Conservation (phyloP, 2,888 invertebrate species). For the Melieria crassipennis region DNA sequence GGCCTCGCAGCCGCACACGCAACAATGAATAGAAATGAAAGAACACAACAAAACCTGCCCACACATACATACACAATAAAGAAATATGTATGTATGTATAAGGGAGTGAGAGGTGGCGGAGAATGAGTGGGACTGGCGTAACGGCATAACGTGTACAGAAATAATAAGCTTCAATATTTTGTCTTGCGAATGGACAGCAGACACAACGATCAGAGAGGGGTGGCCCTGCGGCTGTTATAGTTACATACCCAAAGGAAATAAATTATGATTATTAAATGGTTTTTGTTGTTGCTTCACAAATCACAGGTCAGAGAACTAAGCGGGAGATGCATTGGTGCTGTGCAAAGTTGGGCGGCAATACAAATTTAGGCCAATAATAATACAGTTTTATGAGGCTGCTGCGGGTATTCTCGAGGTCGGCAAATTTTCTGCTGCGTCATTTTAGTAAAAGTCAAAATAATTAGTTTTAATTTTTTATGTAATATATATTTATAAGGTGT, state of each 20-base stretch:
- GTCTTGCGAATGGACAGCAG: too few relatives aligned
- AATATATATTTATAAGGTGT: too few relatives aligned
- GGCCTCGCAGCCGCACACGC: not conserved
- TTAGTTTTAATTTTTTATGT: too few relatives aligned
- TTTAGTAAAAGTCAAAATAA: too few relatives aligned
- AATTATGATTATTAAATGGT: slow-evolving; percentile 3
- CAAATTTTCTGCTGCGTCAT: too few relatives aligned
- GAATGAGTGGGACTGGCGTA: not conserved
- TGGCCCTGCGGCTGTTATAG: not conserved
- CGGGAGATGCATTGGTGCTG: too few relatives aligned
- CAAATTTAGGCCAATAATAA: too few relatives aligned
- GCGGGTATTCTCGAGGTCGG: too few relatives aligned
- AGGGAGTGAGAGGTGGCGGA: not conserved
- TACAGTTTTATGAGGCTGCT: too few relatives aligned
- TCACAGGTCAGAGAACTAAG: not conserved
- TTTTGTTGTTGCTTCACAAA: not conserved
- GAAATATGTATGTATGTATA: not conserved
- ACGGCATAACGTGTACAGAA: not conserved
- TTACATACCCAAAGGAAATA: not conserved
- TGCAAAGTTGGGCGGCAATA: too few relatives aligned
- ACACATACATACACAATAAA: not conserved
- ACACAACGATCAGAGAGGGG: not conserved
- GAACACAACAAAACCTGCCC: not conserved
- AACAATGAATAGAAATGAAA: not conserved
- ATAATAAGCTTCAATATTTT: not conserved